phyloP scores from a whole-genome alignment of 2,797 vertebrate species.

The Choloepus didactylus region DNA sequence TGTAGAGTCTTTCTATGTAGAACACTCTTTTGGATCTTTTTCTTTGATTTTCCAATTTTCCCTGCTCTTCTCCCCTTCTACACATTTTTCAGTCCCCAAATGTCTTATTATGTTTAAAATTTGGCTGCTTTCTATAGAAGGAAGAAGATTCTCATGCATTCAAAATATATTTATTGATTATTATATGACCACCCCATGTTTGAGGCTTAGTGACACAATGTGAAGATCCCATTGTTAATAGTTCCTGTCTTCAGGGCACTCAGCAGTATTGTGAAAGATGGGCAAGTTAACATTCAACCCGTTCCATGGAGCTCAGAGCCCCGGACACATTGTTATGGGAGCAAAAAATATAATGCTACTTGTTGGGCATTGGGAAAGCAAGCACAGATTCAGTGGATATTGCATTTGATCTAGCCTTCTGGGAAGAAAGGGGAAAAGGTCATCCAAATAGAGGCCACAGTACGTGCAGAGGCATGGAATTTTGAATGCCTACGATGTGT shows the following conservation, averaged over 20 bases:
- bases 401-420: not conserved
- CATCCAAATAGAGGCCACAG: not conserved
- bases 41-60: conserved; percentile 11
- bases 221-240: not conserved
- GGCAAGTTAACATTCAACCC: not conserved
- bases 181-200: not conserved
- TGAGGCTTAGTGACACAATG: not conserved
- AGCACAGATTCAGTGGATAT: not conserved
- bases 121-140: not conserved
- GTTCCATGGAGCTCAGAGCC: not conserved
- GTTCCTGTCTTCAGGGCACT: not conserved
- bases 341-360: not conserved
- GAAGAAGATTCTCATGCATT: not conserved
- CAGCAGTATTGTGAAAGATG: not conserved
- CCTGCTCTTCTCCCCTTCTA: not conserved
- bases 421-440: not conserved
- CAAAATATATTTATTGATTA: not conserved
- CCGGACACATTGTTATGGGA: not conserved
- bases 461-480: not conserved
- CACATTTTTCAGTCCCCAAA: not conserved
- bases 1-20: not conserved
- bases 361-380: not conserved
- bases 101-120: not conserved
- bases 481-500: not conserved
- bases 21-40: not conserved